Conservation (phyloP, 2,888 invertebrate species). For the Agonopterix alstromeriana region DNA sequence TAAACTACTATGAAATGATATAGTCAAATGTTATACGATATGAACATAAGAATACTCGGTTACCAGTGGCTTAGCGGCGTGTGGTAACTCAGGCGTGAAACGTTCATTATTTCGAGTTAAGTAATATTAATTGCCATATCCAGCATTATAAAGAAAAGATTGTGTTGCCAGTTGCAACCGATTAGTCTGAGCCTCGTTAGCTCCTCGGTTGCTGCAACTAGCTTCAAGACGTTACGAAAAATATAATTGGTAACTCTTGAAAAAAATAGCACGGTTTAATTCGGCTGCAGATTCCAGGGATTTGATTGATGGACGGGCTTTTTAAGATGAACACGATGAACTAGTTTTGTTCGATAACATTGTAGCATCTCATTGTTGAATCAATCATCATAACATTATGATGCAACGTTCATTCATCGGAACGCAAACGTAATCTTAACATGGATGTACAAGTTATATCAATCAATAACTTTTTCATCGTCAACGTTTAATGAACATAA, state of each 20-base stretch:
- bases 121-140: conserved; percentile 65
- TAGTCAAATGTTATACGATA: not conserved
- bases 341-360: conserved; percentile 10
- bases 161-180: conserved; percentile 44
- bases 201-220: conserved; percentile 35
- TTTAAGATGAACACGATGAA: conserved; percentile 14
- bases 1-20: conserved; percentile 14
- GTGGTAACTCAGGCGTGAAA: conserved; percentile 47
- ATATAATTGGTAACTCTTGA: conserved; percentile 38
- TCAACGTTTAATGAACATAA: no score
- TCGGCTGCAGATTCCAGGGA: conserved; percentile 20
- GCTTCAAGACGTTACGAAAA: conserved; percentile 40
- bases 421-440: no score
- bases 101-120: conserved; percentile 55
- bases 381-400: conserved; percentile 15
- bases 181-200: conserved; percentile 47
- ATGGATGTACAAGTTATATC: no score
- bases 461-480: no score
- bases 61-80: conserved; percentile 17
- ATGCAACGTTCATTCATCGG: not conserved
- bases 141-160: conserved; percentile 52
- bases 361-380: conserved; percentile 10
- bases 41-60: conserved; percentile 6
- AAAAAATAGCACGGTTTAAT: conserved; percentile 29
- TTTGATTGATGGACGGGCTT: conserved; percentile 26